These are phyloP conservation scores for Spinus olivaceus DNA, from an alignment of 2,797 vertebrate genomes.

Conservation along the genomic window DNA sequence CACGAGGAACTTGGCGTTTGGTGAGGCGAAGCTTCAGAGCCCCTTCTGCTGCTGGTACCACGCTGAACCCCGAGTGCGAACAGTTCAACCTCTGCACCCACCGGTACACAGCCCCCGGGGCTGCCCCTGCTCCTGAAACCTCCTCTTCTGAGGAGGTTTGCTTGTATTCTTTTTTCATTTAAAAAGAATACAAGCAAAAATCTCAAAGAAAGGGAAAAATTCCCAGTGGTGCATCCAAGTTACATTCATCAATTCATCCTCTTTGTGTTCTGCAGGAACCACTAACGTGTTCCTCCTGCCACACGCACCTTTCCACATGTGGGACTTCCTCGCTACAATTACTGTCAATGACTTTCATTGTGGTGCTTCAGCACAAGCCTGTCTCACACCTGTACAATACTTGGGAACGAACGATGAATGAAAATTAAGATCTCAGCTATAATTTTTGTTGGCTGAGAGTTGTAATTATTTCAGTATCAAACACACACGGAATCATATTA, in stretches of 20 bases:
- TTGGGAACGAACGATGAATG: not conserved
- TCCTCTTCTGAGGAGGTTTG: not conserved
- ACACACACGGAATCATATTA: not conserved
- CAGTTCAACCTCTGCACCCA: not conserved
- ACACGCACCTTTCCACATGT: not conserved
- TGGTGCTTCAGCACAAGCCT: not conserved
- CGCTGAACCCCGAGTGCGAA: accelerated
- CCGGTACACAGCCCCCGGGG: accelerated
- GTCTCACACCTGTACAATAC: not conserved
- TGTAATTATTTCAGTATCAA: conserved; percentile 8
- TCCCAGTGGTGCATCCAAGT: accelerated
- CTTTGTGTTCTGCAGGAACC: not conserved
- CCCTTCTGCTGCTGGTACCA: too few species aligned
- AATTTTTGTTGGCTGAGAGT: not conserved
- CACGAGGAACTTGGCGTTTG: accelerated
- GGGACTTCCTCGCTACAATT: not conserved
- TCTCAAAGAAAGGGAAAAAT: not conserved
- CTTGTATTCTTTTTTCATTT: too few species aligned
- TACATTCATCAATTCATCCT: not conserved
- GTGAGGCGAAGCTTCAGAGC: not conserved
- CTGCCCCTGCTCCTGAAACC: not conserved
- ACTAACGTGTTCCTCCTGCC: not conserved
- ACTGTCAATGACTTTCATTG: not conserved
- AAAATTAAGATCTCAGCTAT: not conserved
- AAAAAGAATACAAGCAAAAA: not conserved